Evolutionary conservation across 2,888 invertebrate species (phyloP), one percentile per base, ranked within the genome.

Genomic region (Ectemnius cavifrons): DNA sequence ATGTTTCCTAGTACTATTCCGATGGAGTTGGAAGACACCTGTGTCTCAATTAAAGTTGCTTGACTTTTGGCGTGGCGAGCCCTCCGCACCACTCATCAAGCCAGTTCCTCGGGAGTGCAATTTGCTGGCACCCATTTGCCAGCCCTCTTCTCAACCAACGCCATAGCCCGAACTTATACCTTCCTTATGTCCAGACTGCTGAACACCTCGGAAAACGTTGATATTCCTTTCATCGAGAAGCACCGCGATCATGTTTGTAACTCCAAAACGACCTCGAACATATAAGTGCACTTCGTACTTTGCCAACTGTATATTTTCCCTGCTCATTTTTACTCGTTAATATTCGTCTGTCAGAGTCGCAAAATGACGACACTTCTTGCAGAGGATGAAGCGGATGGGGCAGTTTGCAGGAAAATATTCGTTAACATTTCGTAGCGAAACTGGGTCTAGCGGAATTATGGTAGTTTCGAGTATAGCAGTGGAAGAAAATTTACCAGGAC

Each of bases 1-100:
- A 18, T 69, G 57, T 16, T 37, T 23, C 23, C 23, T 23, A 23
- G 23, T 6, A n/a, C 23, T 62, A 61, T 73, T 78, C 67, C 72
- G 49, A 23, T 23, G 23, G 23, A 68, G 60, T 58, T 64, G 63
- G 63, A 61, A 68, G 68, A 71, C 79, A 79, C 76, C 76, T 85
- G 85, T 80, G 84, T 86, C 88, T 88, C 88, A 88, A 89, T 89
- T 89, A 89, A 89, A 87, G 84, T 86, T 82, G 80, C 78, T 85
- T 84, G 85, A 86, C 85, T 87, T 84, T 84, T 84, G 82, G 78
- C 77, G 80, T 80, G 72, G 69, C 73, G 81, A 79, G 79, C 77
- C 84, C 80, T 84, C 81, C 82, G 71, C 73, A 75, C 77, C 77
- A 83, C 83, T 82, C 81, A 78, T 78, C 81, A 79, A 66, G 71